A percentile compares a stretch with the other conserved stretches of the same genome.
Evolutionary conservation across 2,113 vertebrate genomes (phyloP).

Genomic region (Sceloporus undulatus): DNA sequence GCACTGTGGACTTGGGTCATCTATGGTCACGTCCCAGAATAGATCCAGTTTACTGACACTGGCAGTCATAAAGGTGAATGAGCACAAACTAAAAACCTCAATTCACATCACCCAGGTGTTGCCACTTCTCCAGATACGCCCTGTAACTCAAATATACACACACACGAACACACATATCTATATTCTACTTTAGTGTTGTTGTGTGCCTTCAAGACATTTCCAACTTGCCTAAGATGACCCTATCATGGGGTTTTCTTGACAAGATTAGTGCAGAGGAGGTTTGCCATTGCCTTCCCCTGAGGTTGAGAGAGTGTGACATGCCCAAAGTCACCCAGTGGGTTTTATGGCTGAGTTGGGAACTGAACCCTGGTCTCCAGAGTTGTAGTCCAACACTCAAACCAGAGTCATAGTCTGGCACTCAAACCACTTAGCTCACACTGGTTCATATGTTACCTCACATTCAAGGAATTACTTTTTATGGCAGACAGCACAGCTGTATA

Average conservation of each 20-base stretch:
- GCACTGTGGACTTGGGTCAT: not conserved
- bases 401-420: no score
- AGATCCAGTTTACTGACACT: conserved; percentile 10
- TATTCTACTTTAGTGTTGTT: no score
- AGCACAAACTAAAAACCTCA: not conserved
- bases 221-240: no score
- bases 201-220: no score
- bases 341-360: not conserved
- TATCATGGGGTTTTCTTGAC: no score
- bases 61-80: not conserved
- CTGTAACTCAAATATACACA: not conserved
- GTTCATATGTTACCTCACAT: not conserved
- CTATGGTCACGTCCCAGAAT: not conserved
- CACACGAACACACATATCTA: not conserved
- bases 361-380: no score
- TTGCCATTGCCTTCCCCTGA: no score
- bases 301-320: no score
- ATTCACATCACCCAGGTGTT: not conserved
- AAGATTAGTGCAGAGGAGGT: no score
- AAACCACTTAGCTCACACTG: no score
- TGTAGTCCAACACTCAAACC: no score
- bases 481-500: not conserved
- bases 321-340: not conserved
- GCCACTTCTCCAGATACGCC: not conserved
- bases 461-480: not conserved